phyloP scores from a whole-genome alignment of 92 coral and sea anemone genomes.

The Anthopleura xanthogrammica region DNA sequence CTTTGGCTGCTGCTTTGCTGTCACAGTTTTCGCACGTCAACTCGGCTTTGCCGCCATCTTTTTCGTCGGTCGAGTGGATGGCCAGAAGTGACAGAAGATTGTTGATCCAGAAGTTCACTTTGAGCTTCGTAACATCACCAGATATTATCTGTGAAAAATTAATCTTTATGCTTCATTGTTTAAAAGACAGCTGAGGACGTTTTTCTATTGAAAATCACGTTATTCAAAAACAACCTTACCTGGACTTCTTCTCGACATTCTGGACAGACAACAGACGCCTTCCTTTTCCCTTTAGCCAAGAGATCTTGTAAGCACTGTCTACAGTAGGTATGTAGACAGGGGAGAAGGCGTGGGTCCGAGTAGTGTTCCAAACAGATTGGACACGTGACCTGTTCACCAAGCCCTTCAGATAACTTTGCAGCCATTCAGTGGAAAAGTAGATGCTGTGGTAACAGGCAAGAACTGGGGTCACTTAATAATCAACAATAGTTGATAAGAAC shows the following conservation, averaged over 20 bases:
- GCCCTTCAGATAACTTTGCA: background rate
- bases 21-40: slow-evolving; percentile 57
- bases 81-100: slow-evolving; percentile 45
- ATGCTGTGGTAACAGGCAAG: background rate
- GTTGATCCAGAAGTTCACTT: slow-evolving; percentile 68
- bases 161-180: background rate
- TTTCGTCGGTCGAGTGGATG: slow-evolving; percentile 13
- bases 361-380: slow-evolving; percentile 49
- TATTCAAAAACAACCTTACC: slow-evolving; percentile 14
- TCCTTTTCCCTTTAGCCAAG: slow-evolving; percentile 25
- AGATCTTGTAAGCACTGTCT: slow-evolving; percentile 38
- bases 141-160: slow-evolving; percentile 26
- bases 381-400: slow-evolving; percentile 32
- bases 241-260: slow-evolving; percentile 31
- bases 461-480: background rate
- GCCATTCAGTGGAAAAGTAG: background rate
- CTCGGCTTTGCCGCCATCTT: background rate
- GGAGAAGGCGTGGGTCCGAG: slow-evolving; percentile 46
- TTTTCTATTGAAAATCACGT: background rate
- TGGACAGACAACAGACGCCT: slow-evolving; percentile 34
- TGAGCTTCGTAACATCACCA: slow-evolving; percentile 49
- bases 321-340: slow-evolving; percentile 55
- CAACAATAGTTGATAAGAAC: background rate
- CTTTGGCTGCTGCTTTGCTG: slow-evolving; percentile 34
- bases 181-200: background rate